phyloP scores from a whole-genome alignment of 1,140 invertebrate genomes.

The Drosophila ironensis region DNA sequence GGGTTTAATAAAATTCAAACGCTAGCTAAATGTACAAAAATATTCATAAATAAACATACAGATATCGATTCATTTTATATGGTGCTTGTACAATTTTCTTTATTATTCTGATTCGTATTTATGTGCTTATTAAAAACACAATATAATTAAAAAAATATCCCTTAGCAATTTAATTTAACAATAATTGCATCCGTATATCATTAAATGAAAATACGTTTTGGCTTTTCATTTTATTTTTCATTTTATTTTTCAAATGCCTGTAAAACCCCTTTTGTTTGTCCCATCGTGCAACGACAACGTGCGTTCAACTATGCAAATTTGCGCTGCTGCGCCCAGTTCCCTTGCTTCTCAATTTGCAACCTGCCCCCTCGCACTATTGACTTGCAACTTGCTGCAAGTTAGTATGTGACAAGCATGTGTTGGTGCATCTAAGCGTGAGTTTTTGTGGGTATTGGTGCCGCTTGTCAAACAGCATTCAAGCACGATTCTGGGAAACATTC shows the following conservation, averaged over 20 bases:
- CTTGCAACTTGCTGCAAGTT: constrained; percentile 79
- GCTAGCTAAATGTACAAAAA: no score
- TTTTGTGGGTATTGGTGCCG: constrained; percentile 30
- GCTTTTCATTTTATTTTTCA: neutral
- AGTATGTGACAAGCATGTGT: constrained; percentile 36
- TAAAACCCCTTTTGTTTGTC: neutral
- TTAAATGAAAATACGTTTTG: no score
- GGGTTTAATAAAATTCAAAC: no score
- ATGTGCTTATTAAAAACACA: no score
- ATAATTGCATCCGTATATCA: no score
- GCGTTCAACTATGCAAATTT: constrained; percentile 80
- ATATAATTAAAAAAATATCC: no score
- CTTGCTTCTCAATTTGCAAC: constrained; percentile 7
- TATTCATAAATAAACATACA: no score
- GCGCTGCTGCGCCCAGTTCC: constrained; percentile 39
- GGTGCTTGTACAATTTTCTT: no score
- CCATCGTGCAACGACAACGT: constrained; percentile 43
- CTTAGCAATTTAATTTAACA: no score
- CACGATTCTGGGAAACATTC: constrained; percentile 81
- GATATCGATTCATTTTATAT: no score
- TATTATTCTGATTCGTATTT: no score
- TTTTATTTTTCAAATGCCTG: neutral
- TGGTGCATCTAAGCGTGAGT: constrained; percentile 17
- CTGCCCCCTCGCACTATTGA: constrained; percentile 43
- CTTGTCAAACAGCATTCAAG: constrained; percentile 81